These are phyloP conservation scores for Ammodytes marinus DNA, from an alignment of 2,113 vertebrate species.

Conservation along the genomic window DNA sequence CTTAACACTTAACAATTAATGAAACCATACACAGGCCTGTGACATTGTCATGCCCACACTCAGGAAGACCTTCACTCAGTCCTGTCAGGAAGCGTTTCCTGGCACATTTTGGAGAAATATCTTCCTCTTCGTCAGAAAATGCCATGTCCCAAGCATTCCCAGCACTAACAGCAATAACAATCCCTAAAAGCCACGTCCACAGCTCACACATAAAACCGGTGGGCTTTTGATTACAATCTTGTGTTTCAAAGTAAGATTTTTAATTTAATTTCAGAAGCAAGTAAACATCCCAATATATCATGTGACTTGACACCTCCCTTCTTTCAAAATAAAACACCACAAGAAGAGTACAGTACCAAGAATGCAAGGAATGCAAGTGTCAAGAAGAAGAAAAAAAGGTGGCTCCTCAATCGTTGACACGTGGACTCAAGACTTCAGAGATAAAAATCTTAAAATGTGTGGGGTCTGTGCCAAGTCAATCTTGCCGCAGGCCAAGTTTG, in stretches of 20 bases:
- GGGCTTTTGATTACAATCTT: conserved; percentile 9
- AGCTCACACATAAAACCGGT: not conserved
- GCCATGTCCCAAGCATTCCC: conserved; percentile 26
- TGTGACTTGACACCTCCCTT: conserved; percentile 42
- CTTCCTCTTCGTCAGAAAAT: conserved; percentile 63
- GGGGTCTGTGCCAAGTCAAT: conserved; percentile 5
- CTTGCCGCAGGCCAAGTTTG: not conserved
- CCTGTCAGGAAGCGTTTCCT: conserved; percentile 78
- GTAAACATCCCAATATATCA: conserved; percentile 55
- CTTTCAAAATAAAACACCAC: conserved; percentile 43
- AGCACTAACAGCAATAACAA: not conserved
- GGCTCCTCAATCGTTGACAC: not conserved
- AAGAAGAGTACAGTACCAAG: conserved; percentile 31
- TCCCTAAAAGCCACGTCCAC: not conserved
- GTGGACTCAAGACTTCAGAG: conserved; percentile 5
- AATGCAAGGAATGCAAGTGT: conserved; percentile 61
- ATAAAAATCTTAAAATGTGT: not conserved
- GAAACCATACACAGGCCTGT: conserved; percentile 32
- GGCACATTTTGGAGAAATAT: conserved; percentile 61
- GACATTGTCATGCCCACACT: conserved; percentile 33
- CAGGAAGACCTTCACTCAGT: conserved; percentile 69
- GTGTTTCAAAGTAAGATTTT: conserved; percentile 39
- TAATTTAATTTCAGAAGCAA: conserved; percentile 50
- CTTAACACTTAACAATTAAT: not conserved
- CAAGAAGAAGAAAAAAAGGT: conserved; percentile 28